A percentile compares a stretch with the other conserved stretches of the same genome.
Evolutionary conservation across 2,113 vertebrate species (phyloP).

Genomic region (Raja brachyura): DNA sequence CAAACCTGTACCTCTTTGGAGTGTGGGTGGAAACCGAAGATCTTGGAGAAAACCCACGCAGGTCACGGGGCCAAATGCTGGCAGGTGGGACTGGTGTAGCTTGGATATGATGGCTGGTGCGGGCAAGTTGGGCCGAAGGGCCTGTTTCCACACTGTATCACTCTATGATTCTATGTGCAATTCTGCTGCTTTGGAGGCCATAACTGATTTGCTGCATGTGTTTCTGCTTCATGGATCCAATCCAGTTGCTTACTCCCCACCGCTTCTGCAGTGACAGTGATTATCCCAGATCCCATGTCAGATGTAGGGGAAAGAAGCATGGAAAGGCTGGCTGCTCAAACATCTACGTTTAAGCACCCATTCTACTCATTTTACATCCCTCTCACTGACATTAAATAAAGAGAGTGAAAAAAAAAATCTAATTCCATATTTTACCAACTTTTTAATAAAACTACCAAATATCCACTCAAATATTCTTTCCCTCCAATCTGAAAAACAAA

Average conservation of each 20-base stretch:
- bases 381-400: background rate
- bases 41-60: too few species aligned
- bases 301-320: background rate
- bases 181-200: background rate
- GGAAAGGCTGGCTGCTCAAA: background rate
- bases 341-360: background rate
- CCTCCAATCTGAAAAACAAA: background rate
- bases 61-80: too few species aligned
- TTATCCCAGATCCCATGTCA: too few species aligned
- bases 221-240: background rate
- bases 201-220: background rate
- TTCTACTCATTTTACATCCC: background rate
- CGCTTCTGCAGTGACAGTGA: background rate
- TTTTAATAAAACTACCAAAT: background rate
- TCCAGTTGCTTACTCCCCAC: background rate
- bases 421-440: background rate
- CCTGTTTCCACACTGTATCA: too few species aligned
- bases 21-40: too few species aligned
- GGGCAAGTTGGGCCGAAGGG: too few species aligned
- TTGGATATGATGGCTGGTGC: too few species aligned
- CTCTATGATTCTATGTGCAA: background rate
- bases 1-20: too few species aligned
- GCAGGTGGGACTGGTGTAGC: too few species aligned
- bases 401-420: background rate
- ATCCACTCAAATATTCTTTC: background rate